These are phyloP conservation scores for Macrotrachela quadricornifera DNA, from an alignment of 1,140 invertebrate genomes.

Conservation along the genomic window DNA sequence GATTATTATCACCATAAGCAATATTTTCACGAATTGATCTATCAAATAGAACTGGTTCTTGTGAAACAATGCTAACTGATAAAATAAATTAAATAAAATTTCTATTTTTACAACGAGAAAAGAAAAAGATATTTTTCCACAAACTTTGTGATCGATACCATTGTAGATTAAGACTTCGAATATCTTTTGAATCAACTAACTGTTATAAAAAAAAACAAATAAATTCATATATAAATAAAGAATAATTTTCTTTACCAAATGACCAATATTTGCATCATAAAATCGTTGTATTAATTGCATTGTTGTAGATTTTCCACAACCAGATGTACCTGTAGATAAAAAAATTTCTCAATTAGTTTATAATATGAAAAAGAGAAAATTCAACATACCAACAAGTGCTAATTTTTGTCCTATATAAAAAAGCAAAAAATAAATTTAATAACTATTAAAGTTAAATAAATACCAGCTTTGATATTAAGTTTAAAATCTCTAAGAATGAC, in stretches of 20 bases:
- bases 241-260: slow-evolving; percentile 47
- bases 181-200: slow-evolving; percentile 39
- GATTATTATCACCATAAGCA: slow-evolving; percentile 53
- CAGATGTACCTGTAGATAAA: not conserved
- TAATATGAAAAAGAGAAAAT: too few relatives aligned
- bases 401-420: too few relatives aligned
- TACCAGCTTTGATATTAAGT: too few relatives aligned
- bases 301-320: slow-evolving; percentile 57
- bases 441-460: too few relatives aligned
- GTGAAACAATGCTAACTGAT: slow-evolving; percentile 85
- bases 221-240: too few relatives aligned
- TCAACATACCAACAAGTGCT: too few relatives aligned
- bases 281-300: slow-evolving; percentile 63
- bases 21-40: slow-evolving; percentile 88
- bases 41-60: slow-evolving; percentile 94
- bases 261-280: slow-evolving; percentile 55
- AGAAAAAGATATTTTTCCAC: slow-evolving; percentile 31
- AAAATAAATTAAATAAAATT: slow-evolving; percentile 26
- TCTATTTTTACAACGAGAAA: too few relatives aligned
- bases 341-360: too few relatives aligned
- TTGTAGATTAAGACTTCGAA: slow-evolving; percentile 49
- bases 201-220: slow-evolving; percentile 33
- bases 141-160: slow-evolving; percentile 48
- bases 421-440: too few relatives aligned
- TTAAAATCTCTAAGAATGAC: too few relatives aligned